Base-by-base conservation (phyloP, 2,113 vertebrate species). In the Ceyx margarethae region DNA sequence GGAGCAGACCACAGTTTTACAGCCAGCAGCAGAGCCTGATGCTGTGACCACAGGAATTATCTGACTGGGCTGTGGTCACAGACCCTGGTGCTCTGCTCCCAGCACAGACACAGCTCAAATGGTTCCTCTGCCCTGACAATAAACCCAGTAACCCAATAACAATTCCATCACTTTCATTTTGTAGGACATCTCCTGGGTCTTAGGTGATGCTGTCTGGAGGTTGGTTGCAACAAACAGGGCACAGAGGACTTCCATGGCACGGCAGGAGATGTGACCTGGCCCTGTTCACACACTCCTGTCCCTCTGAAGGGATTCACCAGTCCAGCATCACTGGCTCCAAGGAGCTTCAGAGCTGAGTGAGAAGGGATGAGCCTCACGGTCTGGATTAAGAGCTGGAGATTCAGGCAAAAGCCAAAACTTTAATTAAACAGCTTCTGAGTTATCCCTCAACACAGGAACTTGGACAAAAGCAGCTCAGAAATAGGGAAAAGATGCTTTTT, bases 391-490 rank as follows among this genome's bases (percentile, higher is more conserved):
- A 50, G 46, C 29, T 35, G 51, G 13, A 15, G 33, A 28, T 4
- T 53, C 45, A 33, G 4, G 31, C 37, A 1, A 61, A 68, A 76
- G 23, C 10, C 11, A 3, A 54, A 35, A 16, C 11, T 35, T 26
- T 12, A 35, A 31, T 54, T 42, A 26, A 68, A 25, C 26, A 53
- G 8, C 46, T 74, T 33, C 65, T 25, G 56, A 45, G 65, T 40
- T 66, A 18, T 8, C 57, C 33, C 61, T 50, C 51, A 45, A 9
- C 45, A 28, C 16, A 22, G 26, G 50, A 46, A 28, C 50, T 21
- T 0, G 0, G 12, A 45, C 11, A 65, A 56, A 85, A 40, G 7
- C 15, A 9, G 37, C 1, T 6, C n/a, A 62, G 61, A 57, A 46
- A 48, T 0, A 13, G 51, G 11, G 25, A 51, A 51, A 73, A 61